Conservation (phyloP, 2,888 invertebrate species). For the Pollenia labialis region DNA sequence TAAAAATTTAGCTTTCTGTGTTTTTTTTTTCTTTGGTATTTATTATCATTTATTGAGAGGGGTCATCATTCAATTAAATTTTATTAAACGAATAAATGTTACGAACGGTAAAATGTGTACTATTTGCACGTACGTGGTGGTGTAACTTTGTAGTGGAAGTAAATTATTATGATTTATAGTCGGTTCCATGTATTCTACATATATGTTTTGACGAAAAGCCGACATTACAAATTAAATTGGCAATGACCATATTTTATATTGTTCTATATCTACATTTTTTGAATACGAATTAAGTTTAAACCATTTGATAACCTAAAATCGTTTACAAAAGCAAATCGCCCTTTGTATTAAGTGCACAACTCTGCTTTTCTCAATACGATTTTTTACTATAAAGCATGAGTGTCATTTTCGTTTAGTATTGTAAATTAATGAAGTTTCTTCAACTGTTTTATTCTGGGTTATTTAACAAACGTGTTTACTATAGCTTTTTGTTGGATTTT, state of each 20-base stretch:
- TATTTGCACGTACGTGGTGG: slow-evolving; percentile 53
- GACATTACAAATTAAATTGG: slow-evolving; percentile 54
- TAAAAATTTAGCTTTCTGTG: too few species aligned
- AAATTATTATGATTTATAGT: slow-evolving; percentile 48
- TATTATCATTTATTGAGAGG: slow-evolving; percentile 77
- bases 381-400: too few species aligned
- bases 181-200: not conserved
- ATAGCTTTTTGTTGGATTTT: too few species aligned
- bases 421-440: too few species aligned
- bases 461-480: too few species aligned
- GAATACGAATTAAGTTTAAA: too few species aligned
- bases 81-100: slow-evolving; percentile 80
- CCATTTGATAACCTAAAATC: too few species aligned
- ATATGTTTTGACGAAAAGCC: slow-evolving; percentile 25
- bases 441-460: too few species aligned
- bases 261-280: not conserved
- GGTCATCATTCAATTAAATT: slow-evolving; percentile 83
- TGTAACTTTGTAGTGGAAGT: not conserved
- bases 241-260: slow-evolving; percentile 55
- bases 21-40: not conserved
- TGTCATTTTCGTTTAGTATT: too few species aligned
- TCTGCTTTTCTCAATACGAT: too few species aligned
- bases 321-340: too few species aligned
- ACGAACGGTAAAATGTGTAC: slow-evolving; percentile 76
- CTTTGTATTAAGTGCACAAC: too few species aligned